Evolutionary conservation across 2,888 invertebrate species (phyloP).

Genomic region (Odontothrips loti): DNA sequence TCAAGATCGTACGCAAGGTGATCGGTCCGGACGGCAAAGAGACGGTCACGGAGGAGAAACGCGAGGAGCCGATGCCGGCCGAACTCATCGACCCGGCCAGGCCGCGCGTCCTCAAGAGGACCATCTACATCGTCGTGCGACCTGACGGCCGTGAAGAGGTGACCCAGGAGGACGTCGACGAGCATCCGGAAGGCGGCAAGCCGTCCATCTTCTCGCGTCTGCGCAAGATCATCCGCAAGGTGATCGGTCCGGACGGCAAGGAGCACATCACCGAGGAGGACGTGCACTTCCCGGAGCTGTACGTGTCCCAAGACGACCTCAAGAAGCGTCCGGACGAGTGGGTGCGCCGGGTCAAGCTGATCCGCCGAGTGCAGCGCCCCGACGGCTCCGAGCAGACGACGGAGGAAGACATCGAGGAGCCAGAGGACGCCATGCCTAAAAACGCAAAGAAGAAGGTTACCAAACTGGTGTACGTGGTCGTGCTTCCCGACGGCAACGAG

Average conservation of each 20-base stretch:
- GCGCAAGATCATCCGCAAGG: not conserved
- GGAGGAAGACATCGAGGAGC: not conserved
- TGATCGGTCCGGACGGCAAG: not conserved
- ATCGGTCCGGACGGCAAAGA: not conserved
- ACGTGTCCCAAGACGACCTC: not conserved
- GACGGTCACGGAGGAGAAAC: conserved; percentile 5
- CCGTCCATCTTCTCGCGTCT: not conserved
- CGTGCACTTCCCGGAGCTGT: not conserved
- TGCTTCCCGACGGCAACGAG: not conserved
- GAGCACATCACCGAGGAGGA: not conserved
- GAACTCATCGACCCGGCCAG: not conserved
- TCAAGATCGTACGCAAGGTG: not conserved
- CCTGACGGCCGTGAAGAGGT: not conserved
- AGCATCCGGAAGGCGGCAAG: not conserved
- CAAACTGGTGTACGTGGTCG: not conserved
- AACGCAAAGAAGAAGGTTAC: not conserved
- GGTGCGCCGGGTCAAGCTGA: not conserved
- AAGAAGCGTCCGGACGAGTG: conserved; percentile 1
- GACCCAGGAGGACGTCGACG: not conserved
- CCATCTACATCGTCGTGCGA: not conserved
- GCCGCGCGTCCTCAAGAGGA: not conserved
- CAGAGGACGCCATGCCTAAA: not conserved
- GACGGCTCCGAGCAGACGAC: conserved; percentile 4
- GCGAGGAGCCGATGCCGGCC: not conserved
- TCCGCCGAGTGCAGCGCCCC: not conserved